Conservation (phyloP, 2,797 vertebrate species). For the Cyprinella venusta region DNA sequence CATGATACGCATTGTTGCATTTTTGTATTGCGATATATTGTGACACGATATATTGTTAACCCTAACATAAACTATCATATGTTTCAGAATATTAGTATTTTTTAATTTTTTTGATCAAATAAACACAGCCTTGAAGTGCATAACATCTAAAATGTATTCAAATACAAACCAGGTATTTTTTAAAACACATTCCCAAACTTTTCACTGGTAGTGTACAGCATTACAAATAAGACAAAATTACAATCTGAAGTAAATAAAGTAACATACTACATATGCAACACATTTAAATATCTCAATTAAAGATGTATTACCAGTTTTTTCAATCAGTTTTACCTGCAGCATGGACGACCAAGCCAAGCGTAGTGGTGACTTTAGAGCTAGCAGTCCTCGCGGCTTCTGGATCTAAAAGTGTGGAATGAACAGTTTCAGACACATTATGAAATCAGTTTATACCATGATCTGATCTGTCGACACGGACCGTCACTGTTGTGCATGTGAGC, state of each 20-base stretch:
- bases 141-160: not conserved
- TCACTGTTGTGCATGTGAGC: conserved; percentile 91
- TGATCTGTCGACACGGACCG: conserved; percentile 74
- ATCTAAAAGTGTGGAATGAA: conserved; percentile 76
- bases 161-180: not conserved
- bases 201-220: not conserved
- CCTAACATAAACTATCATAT: not conserved
- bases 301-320: not conserved
- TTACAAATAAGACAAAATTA: not conserved
- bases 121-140: not conserved
- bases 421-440: not conserved
- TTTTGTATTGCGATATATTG: no score
- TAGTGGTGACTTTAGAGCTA: conserved; percentile 96
- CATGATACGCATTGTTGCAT: no score
- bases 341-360: conserved; percentile 94
- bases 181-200: not conserved
- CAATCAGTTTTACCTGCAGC: conserved; percentile 85
- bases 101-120: no score
- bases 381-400: conserved; percentile 87
- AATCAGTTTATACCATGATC: not conserved
- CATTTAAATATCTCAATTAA: not conserved
- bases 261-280: not conserved
- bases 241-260: not conserved
- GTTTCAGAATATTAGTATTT: not conserved
- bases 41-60: no score